Conservation (phyloP, 2,797 vertebrate species). For the Galagoides demidoff region DNA sequence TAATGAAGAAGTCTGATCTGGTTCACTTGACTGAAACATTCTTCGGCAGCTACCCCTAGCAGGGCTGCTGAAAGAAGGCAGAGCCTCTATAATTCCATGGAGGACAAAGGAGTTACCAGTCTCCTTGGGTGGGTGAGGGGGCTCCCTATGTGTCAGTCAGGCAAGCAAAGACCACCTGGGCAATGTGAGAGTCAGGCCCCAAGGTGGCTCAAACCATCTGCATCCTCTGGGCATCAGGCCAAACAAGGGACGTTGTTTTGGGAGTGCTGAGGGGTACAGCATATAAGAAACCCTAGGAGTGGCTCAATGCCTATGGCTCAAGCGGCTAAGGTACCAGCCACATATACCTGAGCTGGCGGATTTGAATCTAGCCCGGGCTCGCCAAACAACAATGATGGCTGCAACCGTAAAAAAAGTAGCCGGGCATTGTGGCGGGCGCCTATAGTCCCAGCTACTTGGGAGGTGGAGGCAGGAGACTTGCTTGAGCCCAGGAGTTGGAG, state of each 20-base stretch:
- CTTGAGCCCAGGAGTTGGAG: too few relatives aligned
- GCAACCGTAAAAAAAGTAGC: too few relatives aligned
- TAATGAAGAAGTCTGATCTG: not conserved
- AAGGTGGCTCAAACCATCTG: fast-evolving
- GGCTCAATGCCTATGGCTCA: too few relatives aligned
- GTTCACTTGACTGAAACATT: not conserved
- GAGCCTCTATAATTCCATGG: slow-evolving; percentile 8
- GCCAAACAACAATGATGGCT: too few relatives aligned
- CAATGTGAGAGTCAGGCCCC: not conserved
- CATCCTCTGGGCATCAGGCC: fast-evolving
- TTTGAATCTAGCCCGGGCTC: too few relatives aligned
- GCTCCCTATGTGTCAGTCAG: not conserved
- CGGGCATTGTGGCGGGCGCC: too few relatives aligned
- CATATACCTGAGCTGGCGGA: too few relatives aligned
- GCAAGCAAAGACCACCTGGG: not conserved
- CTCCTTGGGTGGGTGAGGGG: not conserved
- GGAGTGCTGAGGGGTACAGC: not conserved
- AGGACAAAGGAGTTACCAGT: slow-evolving; percentile 1
- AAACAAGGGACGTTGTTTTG: not conserved
- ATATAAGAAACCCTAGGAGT: not conserved
- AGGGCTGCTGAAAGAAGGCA: not conserved
- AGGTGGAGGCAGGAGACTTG: too few relatives aligned
- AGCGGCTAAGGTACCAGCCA: too few relatives aligned
- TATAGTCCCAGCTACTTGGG: too few relatives aligned
- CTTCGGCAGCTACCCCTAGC: not conserved